Evolutionary conservation across 2,888 invertebrate genomes (phyloP).

Genomic region (Diabrotica balteata): DNA sequence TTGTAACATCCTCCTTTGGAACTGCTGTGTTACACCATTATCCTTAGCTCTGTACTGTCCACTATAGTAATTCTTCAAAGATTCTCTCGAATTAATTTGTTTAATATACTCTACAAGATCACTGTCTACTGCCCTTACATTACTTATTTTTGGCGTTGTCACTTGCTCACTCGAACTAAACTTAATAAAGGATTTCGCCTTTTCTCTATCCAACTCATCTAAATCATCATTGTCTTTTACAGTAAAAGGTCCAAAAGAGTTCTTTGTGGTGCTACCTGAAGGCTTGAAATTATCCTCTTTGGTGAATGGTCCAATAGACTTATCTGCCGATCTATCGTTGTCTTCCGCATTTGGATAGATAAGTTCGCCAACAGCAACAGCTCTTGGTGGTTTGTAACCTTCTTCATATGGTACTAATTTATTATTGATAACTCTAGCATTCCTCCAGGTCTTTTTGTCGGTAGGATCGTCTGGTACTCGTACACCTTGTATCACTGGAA

Average conservation of each 20-base stretch:
- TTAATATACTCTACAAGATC: constrained; percentile 72
- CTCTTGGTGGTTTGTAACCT: constrained; percentile 71
- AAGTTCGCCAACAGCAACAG: constrained; percentile 66
- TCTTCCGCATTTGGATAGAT: constrained; percentile 41
- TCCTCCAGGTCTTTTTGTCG: constrained; percentile 78
- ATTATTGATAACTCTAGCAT: constrained; percentile 87
- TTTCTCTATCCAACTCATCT: constrained; percentile 37
- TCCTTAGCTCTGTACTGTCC: constrained; percentile 59
- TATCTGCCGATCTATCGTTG: constrained; percentile 19
- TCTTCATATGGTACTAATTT: constrained; percentile 78
- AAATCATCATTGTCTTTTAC: constrained; percentile 64
- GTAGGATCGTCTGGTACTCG: constrained; percentile 86
- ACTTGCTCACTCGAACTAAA: constrained; percentile 50
- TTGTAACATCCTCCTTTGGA: constrained; percentile 76
- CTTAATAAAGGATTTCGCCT: constrained; percentile 35
- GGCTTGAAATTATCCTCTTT: constrained; percentile 67
- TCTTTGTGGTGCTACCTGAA: constrained; percentile 45
- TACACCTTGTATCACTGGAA: constrained; percentile 82
- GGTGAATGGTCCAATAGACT: constrained; percentile 67
- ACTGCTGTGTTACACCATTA: constrained; percentile 63
- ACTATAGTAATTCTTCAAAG: constrained; percentile 68
- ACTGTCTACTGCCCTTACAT: constrained; percentile 64
- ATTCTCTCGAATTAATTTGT: constrained; percentile 71
- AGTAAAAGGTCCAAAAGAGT: constrained; percentile 65
- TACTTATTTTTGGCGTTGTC: constrained; percentile 69